Evolutionary conservation across 2,797 vertebrate species (phyloP).

Genomic region (Coracias cyanogaster): DNA sequence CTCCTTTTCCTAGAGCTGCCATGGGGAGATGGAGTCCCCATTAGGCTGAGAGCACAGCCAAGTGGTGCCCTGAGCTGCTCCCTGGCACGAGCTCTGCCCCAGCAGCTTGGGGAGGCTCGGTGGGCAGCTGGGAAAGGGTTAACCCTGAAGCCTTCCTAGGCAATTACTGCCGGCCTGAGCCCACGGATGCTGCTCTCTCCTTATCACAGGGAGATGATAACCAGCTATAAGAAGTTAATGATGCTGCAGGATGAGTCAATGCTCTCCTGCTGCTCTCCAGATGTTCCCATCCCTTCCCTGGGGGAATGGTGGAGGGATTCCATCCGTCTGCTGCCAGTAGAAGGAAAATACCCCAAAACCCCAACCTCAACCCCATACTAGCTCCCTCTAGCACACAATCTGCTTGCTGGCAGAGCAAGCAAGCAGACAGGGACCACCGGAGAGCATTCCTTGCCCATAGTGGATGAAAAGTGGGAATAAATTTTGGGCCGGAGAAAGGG

Average conservation of each 20-base stretch:
- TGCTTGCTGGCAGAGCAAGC: neutral
- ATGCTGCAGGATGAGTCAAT: constrained; percentile 72
- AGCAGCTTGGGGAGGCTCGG: neutral
- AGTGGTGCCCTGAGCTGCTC: neutral
- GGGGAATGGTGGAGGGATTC: constrained; percentile 48
- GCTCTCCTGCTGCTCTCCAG: constrained; percentile 67
- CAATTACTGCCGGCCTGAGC: constrained; percentile 48
- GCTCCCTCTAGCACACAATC: neutral
- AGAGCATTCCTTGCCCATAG: neutral
- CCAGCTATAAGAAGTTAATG: constrained; percentile 75
- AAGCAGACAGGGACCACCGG: rapidly evolving
- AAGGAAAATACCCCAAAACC: constrained; percentile 11
- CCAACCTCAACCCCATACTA: neutral
- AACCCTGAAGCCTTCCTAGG: constrained; percentile 37
- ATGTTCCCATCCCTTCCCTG: constrained; percentile 37
- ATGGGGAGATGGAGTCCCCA: neutral
- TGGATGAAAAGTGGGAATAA: neutral
- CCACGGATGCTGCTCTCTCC: constrained; percentile 6
- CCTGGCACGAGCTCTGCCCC: neutral
- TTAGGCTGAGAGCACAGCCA: neutral
- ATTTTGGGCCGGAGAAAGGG: neutral
- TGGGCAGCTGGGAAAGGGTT: neutral
- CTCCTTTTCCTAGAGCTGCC: neutral
- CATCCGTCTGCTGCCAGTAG: constrained; percentile 15
- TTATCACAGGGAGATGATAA: constrained; percentile 68